phyloP scores from a whole-genome alignment of 2,797 vertebrate species.

The Rhadinocentrus ornatus region DNA sequence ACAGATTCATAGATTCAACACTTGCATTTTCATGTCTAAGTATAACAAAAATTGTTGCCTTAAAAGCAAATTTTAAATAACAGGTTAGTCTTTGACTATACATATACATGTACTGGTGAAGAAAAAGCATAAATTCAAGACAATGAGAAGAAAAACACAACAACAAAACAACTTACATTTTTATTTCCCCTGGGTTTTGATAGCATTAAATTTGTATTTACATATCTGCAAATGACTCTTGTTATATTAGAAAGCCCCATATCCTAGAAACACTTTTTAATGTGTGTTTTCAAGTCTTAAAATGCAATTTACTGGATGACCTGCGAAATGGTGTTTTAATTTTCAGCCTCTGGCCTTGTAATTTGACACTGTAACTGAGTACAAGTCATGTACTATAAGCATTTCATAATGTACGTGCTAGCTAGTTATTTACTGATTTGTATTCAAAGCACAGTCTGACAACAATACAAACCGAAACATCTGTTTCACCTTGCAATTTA shows the following conservation, averaged over 20 bases:
- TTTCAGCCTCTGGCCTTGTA: neutral
- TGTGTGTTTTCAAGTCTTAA: too few relatives aligned
- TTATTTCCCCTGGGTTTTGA: neutral
- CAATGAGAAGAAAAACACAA: neutral
- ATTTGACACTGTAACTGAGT: slow-evolving; percentile 4
- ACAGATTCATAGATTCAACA: too few relatives aligned
- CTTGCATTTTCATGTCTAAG: too few relatives aligned
- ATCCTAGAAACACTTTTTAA: neutral
- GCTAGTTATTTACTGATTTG: neutral
- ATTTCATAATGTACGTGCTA: neutral
- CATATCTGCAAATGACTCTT: neutral
- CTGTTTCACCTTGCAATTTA: neutral
- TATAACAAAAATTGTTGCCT: too few relatives aligned
- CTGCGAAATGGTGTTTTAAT: neutral
- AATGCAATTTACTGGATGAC: neutral
- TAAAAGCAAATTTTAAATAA: too few relatives aligned
- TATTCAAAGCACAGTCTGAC: slow-evolving; percentile 11
- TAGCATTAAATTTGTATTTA: neutral
- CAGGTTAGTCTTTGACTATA: too few relatives aligned
- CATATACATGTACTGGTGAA: neutral
- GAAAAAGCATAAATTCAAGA: neutral
- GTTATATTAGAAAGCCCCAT: neutral
- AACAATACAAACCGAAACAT: neutral
- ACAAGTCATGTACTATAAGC: neutral
- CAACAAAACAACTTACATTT: neutral